phyloP scores from a whole-genome alignment of 2,888 invertebrate genomes.

The Autographa gamma region DNA sequence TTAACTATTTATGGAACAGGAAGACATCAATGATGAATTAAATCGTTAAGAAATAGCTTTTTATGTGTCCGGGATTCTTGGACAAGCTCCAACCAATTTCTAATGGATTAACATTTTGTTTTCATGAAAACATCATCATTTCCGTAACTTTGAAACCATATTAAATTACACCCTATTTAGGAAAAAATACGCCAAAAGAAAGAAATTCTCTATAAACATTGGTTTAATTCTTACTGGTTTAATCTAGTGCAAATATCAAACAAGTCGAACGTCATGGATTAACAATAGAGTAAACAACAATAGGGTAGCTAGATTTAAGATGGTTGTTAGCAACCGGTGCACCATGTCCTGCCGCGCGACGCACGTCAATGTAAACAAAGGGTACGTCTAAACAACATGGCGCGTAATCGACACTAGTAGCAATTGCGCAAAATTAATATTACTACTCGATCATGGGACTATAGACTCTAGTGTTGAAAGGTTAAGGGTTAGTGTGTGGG shows the following conservation, averaged over 20 bases:
- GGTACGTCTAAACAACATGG: slow-evolving; percentile 65
- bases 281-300: slow-evolving; percentile 49
- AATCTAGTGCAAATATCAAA: slow-evolving; percentile 10
- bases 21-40: slow-evolving; percentile 56
- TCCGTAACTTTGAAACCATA: slow-evolving; percentile 51
- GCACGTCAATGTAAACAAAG: slow-evolving; percentile 67
- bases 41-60: slow-evolving; percentile 55
- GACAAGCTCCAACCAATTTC: slow-evolving; percentile 68
- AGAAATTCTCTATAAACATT: not conserved
- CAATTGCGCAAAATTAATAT: slow-evolving; percentile 36
- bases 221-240: not conserved
- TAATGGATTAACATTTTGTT: slow-evolving; percentile 68
- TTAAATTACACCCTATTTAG: not conserved
- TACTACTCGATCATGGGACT: slow-evolving; percentile 29
- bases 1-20: slow-evolving; percentile 48
- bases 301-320: slow-evolving; percentile 47
- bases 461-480: slow-evolving; percentile 51
- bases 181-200: not conserved
- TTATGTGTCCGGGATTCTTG: slow-evolving; percentile 60
- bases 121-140: slow-evolving; percentile 70
- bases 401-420: slow-evolving; percentile 68
- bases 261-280: slow-evolving; percentile 20
- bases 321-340: slow-evolving; percentile 45
- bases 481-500: slow-evolving; percentile 40
- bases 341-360: slow-evolving; percentile 52